Percentiles rank a stretch among this genome's conserved stretches.
These are phyloP conservation scores for Eupithecia vulgata DNA, from an alignment of 2,888 invertebrate genomes.

Conservation along the genomic window DNA sequence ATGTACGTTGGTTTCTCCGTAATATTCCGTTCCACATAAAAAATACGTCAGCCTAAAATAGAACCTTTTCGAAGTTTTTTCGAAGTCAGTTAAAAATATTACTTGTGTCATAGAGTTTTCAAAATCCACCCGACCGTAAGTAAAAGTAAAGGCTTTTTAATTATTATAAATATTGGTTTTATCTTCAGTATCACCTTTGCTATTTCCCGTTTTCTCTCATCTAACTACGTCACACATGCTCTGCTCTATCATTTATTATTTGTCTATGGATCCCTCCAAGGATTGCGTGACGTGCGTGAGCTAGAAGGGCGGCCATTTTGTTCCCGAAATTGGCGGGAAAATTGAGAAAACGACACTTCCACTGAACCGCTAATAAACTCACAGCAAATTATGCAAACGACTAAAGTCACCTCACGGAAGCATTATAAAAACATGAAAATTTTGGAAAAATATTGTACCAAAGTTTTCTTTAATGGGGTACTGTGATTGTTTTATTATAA, in stretches of 20 bases:
- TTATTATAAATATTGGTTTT: not conserved
- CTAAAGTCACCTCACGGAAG: conserved; percentile 52
- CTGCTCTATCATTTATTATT: conserved; percentile 15
- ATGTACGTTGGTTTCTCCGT: too few relatives aligned
- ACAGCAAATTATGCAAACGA: conserved; percentile 69
- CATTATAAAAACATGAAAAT: conserved; percentile 66
- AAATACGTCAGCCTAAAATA: too few relatives aligned
- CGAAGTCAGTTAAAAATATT: too few relatives aligned
- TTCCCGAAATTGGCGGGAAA: conserved; percentile 76
- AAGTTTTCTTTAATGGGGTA: conserved; percentile 52
- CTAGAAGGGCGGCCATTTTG: conserved; percentile 74
- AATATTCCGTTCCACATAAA: too few relatives aligned
- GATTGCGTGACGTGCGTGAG: conserved; percentile 73
- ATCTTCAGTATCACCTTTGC: not conserved
- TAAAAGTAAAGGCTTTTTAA: too few relatives aligned
- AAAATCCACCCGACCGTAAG: too few relatives aligned
- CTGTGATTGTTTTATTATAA: conserved; percentile 56
- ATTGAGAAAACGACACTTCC: conserved; percentile 79
- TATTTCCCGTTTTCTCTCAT: not conserved
- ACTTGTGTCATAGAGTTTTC: too few relatives aligned
- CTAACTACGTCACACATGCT: not conserved
- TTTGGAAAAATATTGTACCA: conserved; percentile 53
- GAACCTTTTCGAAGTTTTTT: too few relatives aligned
- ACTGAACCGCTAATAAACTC: conserved; percentile 57
- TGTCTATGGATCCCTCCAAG: conserved; percentile 42